A percentile compares a stretch with the other conserved stretches of the same genome.
phyloP scores from a whole-genome alignment of 2,113 vertebrate species.

The Felis chaus region DNA sequence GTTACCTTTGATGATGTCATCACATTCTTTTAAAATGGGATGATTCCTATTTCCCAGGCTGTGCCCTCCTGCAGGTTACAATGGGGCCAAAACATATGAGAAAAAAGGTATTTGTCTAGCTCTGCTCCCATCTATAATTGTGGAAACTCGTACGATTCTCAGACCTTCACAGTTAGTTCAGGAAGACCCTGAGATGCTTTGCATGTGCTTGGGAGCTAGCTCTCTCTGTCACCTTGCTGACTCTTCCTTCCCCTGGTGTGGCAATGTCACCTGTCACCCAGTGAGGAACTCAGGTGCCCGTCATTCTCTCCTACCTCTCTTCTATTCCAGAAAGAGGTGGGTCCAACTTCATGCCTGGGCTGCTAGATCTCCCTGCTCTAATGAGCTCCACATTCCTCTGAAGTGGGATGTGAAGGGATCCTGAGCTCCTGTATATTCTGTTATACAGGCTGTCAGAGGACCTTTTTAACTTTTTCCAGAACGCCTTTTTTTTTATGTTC shows the following conservation, averaged over 20 bases:
- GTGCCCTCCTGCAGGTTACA: not conserved
- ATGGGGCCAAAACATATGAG: not conserved
- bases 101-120: not conserved
- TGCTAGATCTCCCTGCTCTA: not conserved
- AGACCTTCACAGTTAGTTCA: not conserved
- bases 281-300: not conserved
- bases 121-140: not conserved
- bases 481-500: not conserved
- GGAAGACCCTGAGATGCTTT: not conserved
- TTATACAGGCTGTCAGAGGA: not conserved
- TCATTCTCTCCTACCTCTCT: not conserved
- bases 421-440: not conserved
- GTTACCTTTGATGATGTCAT: not conserved
- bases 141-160: not conserved
- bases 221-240: not conserved
- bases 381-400: not conserved
- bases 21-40: not conserved
- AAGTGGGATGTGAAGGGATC: not conserved
- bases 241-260: not conserved
- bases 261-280: not conserved
- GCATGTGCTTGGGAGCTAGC: not conserved
- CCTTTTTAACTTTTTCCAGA: not conserved
- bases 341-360: not conserved
- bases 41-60: not conserved
- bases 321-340: not conserved